Evolutionary conservation across 1,140 invertebrate genomes (phyloP), one percentile per base, ranked within the genome.

Genomic region (Zaprionus nigranus): DNA sequence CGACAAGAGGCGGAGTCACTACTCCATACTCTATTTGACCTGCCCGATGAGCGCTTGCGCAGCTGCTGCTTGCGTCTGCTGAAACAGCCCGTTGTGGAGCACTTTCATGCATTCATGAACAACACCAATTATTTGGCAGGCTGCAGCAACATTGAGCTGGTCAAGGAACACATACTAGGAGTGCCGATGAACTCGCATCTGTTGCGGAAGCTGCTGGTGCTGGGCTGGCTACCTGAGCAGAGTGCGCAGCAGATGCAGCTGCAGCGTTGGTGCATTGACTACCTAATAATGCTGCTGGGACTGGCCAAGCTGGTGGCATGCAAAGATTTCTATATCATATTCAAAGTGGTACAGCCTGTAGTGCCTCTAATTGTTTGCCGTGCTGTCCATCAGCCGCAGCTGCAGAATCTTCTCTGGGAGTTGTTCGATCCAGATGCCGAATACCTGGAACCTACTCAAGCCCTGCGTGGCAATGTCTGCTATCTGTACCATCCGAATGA

Each of bases 51-150:
- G 7, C 9, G 58, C 0, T 53, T 92, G 0, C 71, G 62, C 9
- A 43, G 51, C 4, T 36, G 24, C 15, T 30, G 61, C 0, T 75
- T 83, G 49, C 51, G 75, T 2, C 34, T 79, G 17, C 65, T 91
- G n/a, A 51, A 46, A 7, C 63, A 56, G 0, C 61, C 74, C 1
- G 75, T 81, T 15, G 70, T 83, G 9, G 40, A 63, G 0, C 86
- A 85, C 36, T 92, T 91, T 17, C 85, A 86, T 53, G 63, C 71
- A 0, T 38, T 92, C 13, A 71, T 90, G 56, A 79, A 82, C 66
- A 73, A 73, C 5, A 74, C 78, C 3, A 59, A 30, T n/a, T 88
- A 88, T 20, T 20, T 75, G n/a, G 15, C 62, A 5, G 85, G 81
- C 12, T 81, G 74, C 58, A 72, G 5, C 13, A 90, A 90, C 17